Base-by-base conservation (phyloP, 2,888 invertebrate species). In the Philereme vetulata region DNA sequence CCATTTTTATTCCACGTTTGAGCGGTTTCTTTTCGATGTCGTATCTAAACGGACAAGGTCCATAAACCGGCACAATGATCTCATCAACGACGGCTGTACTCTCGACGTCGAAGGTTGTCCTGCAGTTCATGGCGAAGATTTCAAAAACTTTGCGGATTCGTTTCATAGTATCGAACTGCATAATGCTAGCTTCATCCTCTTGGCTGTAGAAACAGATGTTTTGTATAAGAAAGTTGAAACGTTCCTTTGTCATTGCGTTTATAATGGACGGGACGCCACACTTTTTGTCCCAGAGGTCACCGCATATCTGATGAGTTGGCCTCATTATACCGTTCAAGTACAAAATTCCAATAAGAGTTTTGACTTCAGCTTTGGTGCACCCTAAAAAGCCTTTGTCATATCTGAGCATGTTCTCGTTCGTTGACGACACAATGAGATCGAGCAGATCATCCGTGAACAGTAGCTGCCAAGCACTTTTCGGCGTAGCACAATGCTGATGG, bases 21-120 rank as follows among this genome's bases (percentile, higher is more conserved):
- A 86, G 62, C 32, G 82, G 78, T 69, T 89, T 90, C 64, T 80
- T 88, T 68, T 82, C 76, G 61, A 89, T 84, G n/a, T 81, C 73
- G 71, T 87, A 90, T 64, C 87, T 78, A 71, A 91, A 91, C 49
- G 91, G 86, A 66, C 91, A 92, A 59, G 90, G 88, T 32, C 92
- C 90, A 64, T 82, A 83, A 68, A 89, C 83, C 44, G 89, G 89
- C 51, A 88, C 75, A 62, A 93, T 78, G 60, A 87, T 79, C 75
- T 92, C 92, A 79, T 92, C 92, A 67, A 92, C 76, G 44, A 90
- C 88, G 5, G 77, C 85, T 43, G 74, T 66, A 62, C 81, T 81
- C 40, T 81, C 81, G 46, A 88, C 77, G 38, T 85, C 81, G 64
- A 81, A 80, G 54, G 82, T 78, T 60, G 81, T 82, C 72, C 89